Conservation (phyloP, 1,140 invertebrate species). For the Protaetia brevitarsis region DNA sequence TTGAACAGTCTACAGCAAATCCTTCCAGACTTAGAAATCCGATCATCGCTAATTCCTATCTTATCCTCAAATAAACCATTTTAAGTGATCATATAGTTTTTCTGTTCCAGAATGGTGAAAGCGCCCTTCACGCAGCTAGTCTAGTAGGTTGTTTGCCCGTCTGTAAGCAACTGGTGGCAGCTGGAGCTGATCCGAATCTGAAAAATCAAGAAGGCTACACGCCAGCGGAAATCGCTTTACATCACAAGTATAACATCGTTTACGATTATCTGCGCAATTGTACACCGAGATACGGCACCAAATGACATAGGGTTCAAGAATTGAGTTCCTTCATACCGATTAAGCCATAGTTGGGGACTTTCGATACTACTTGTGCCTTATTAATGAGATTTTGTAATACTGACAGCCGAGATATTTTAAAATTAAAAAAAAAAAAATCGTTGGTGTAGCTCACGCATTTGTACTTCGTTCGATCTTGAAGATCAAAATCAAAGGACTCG, state of each 20-base stretch:
- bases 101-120: conserved; percentile 78
- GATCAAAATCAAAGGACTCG: neutral
- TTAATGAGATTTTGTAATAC: neutral
- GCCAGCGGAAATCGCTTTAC: conserved; percentile 61
- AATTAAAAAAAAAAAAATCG: too few species aligned
- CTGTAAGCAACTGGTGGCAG: conserved; percentile 71
- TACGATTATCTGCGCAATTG: conserved; percentile 55
- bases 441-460: too few species aligned
- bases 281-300: conserved; percentile 24
- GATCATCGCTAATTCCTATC: too few species aligned
- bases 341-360: neutral
- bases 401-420: neutral
- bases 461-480: too few species aligned
- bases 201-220: conserved; percentile 70
- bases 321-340: conserved; percentile 25
- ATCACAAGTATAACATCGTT: conserved; percentile 57
- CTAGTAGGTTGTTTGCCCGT: conserved; percentile 82
- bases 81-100: neutral
- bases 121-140: conserved; percentile 82
- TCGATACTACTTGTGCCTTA: neutral
- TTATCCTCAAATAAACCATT: too few species aligned
- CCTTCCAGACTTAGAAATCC: too few species aligned
- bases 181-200: conserved; percentile 64
- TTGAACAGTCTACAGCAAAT: too few species aligned
- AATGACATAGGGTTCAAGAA: conserved; percentile 35